Base-by-base conservation (phyloP, 2,797 vertebrate genomes). In the Tarsius wallacei region DNA sequence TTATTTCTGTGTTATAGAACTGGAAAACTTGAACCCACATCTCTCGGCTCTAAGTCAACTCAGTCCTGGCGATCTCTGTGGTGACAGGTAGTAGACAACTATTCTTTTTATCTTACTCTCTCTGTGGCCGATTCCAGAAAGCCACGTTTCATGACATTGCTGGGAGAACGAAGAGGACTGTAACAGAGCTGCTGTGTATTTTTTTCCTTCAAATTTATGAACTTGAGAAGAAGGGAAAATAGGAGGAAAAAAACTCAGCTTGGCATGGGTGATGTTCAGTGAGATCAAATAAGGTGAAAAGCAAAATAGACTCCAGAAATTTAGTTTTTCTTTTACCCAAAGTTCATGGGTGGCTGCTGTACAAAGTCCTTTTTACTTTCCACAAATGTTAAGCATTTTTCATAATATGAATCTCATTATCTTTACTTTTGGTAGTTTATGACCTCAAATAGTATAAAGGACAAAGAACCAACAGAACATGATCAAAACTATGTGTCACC, bases 261-360 rank as follows among this genome's bases (percentile, higher is more conserved):
- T 98, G 98, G 97, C 97, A 94, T 93, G 93, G 95, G 55, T n/a
- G 36, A 97, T 96, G 90, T 88, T 97, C 96, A 95, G 77, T 28
- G 77, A 98, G 97, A 98, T 97, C 98, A 98, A 98, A 97, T 97
- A 98, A 98, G 98, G 98, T 98, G 96, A 98, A 98, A 97, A 93
- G 91, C 93, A 97, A 97, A 98, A 97, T 49, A 97, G 88, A 95
- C 87, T 97, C 94, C 96, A 97, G 93, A 98, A 97, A 93, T 93
- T 94, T 94, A 96, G 93, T 97, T 97, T 98, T 97, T 95, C 63
- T 98, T 96, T 98, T 96, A 93, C 74, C 66, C 96, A 70, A 17
- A 95, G 97, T 97, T 97, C 93, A 96, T 55, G 61, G 63, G 81
- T 14, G 0, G 71, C 83, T 97, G 84, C 93, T 51, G 90, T 82